A percentile compares a stretch with the other conserved stretches of the same genome.
phyloP scores from a whole-genome alignment of 2,888 invertebrate species.

The Helleia helle region DNA sequence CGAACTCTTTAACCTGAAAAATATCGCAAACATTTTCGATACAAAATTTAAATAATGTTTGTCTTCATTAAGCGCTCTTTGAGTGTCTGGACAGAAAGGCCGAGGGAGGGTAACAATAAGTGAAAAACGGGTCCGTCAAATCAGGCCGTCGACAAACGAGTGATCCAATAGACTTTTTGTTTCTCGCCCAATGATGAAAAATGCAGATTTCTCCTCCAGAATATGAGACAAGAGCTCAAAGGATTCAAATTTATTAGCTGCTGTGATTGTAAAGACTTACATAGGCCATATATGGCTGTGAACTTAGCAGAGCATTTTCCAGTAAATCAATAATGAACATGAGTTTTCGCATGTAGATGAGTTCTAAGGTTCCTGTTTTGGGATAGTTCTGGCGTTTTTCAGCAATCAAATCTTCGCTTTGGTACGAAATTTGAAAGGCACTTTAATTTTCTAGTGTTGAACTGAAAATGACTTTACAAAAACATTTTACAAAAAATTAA shows the following conservation, averaged over 20 bases:
- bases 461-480: no score
- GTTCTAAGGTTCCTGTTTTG: no score
- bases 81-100: conserved; percentile 13
- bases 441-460: neutral
- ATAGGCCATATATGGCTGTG: neutral
- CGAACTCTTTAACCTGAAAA: no score
- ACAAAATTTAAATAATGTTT: no score
- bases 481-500: no score
- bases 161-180: conserved; percentile 29
- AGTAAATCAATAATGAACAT: conserved; percentile 2
- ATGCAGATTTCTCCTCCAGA: conserved; percentile 23
- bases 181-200: conserved; percentile 24
- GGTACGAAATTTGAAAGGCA: no score
- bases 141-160: conserved; percentile 27
- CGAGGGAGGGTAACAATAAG: conserved; percentile 23
- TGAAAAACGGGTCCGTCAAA: conserved; percentile 26
- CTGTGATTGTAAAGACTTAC: conserved; percentile 3
- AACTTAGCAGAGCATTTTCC: neutral
- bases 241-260: conserved; percentile 19
- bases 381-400: no score
- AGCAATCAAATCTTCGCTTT: no score
- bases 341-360: neutral
- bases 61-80: neutral
- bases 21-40: no score
- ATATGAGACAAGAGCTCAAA: conserved; percentile 21